phyloP scores from a whole-genome alignment of 2,888 invertebrate genomes.

The Caprella mutica region DNA sequence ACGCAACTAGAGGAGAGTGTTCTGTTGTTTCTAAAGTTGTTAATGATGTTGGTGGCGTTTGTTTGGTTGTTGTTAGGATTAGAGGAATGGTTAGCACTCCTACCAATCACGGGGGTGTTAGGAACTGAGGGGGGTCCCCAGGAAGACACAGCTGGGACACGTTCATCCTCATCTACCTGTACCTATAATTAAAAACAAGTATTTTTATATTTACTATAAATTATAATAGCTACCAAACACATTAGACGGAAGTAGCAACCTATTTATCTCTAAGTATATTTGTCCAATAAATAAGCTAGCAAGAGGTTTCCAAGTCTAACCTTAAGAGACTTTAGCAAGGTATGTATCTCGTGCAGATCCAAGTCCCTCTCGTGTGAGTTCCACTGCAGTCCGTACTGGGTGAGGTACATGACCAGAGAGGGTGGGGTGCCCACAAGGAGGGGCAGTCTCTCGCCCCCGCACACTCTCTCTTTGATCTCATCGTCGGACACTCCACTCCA shows the following conservation, averaged over 20 bases:
- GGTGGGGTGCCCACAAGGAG: conserved; percentile 15
- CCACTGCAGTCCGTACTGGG: conserved; percentile 33
- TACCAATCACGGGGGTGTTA: conserved; percentile 32
- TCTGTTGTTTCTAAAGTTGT: not conserved
- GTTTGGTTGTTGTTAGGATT: not conserved
- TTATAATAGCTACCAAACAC: not conserved
- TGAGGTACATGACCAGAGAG: conserved; percentile 30
- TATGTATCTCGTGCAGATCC: conserved; percentile 32
- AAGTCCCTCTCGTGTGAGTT: conserved; percentile 32
- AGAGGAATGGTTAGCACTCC: not conserved
- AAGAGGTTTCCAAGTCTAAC: conserved; percentile 6
- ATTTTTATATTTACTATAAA: not conserved
- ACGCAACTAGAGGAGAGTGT: not conserved
- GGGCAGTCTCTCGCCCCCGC: conserved; percentile 27
- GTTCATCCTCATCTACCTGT: conserved; percentile 31
- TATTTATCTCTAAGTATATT: not conserved
- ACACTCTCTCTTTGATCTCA: conserved; percentile 19
- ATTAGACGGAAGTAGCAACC: not conserved
- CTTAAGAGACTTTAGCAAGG: conserved; percentile 30
- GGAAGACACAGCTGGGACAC: conserved; percentile 29
- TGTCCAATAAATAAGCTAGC: not conserved
- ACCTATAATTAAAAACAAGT: conserved; percentile 13
- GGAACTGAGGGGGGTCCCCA: conserved; percentile 33
- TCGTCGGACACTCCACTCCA: conserved; percentile 29
- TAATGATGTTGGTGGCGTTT: not conserved